phyloP scores from a whole-genome alignment of 2,113 vertebrate species.

The Tringa solitaria region DNA sequence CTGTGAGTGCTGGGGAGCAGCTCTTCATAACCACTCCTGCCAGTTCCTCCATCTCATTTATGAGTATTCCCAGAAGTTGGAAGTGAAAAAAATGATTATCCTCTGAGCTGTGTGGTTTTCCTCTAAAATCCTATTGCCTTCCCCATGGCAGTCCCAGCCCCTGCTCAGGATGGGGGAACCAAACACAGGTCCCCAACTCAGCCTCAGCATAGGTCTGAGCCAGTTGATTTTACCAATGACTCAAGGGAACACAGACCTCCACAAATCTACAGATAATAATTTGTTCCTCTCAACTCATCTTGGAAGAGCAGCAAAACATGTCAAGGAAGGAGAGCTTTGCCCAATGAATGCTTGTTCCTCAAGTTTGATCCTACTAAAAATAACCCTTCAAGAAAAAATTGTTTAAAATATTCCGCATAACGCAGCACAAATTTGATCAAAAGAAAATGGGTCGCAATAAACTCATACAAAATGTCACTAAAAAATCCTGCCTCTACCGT shows the following conservation, averaged over 20 bases:
- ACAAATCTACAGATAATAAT: background rate
- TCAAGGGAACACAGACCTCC: background rate
- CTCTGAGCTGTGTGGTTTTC: background rate
- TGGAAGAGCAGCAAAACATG: background rate
- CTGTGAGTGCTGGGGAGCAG: background rate
- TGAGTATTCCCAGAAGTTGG: background rate
- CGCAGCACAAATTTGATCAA: background rate
- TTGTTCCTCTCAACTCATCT: background rate
- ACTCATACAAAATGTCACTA: background rate
- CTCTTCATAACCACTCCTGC: accelerated
- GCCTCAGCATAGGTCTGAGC: background rate
- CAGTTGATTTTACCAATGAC: background rate
- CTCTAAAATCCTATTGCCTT: background rate
- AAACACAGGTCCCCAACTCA: background rate
- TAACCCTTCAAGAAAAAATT: background rate
- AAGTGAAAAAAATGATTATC: background rate
- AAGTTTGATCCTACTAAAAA: background rate
- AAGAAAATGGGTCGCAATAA: background rate
- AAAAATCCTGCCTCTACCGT: background rate
- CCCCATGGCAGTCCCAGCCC: background rate
- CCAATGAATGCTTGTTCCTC: background rate
- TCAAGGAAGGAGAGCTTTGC: background rate
- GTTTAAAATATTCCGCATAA: background rate
- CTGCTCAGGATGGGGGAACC: background rate
- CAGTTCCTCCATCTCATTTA: background rate